Conservation (phyloP, 2,797 vertebrate species). For the Hydrocynus forskahlii region DNA sequence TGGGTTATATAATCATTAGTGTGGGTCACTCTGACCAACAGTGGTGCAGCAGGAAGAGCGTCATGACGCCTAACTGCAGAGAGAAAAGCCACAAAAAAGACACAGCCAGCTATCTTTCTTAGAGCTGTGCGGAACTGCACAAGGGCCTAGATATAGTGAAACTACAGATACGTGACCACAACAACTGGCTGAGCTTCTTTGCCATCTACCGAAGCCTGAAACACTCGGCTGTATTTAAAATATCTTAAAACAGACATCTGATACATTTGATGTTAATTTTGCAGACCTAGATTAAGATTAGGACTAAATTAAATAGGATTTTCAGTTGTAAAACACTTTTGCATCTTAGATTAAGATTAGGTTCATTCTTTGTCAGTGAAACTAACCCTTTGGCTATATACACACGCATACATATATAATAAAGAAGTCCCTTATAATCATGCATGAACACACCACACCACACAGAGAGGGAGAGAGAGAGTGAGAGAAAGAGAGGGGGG, state of each 20-base stretch:
- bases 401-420: too few species aligned
- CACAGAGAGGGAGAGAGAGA: too few species aligned
- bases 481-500: too few species aligned
- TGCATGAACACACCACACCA: too few species aligned
- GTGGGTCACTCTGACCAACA: slow-evolving; percentile 11
- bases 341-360: not conserved
- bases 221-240: not conserved
- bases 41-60: slow-evolving; percentile 7
- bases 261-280: not conserved
- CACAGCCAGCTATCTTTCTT: not conserved
- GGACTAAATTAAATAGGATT: not conserved
- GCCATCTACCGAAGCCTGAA: not conserved
- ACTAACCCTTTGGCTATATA: not conserved
- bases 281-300: not conserved
- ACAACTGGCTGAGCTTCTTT: not conserved
- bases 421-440: too few species aligned
- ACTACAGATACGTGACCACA: slow-evolving; percentile 7
- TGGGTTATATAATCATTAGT: slow-evolving; percentile 20
- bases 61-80: not conserved
- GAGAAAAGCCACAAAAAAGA: slow-evolving; percentile 18
- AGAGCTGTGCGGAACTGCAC: slow-evolving; percentile 5
- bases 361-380: not conserved
- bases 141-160: not conserved
- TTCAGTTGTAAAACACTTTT: not conserved
- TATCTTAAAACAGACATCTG: not conserved